Percentiles rank a stretch among this genome's conserved stretches.
phyloP scores from a whole-genome alignment of 2,113 vertebrate species.

The Podarcis raffonei region DNA sequence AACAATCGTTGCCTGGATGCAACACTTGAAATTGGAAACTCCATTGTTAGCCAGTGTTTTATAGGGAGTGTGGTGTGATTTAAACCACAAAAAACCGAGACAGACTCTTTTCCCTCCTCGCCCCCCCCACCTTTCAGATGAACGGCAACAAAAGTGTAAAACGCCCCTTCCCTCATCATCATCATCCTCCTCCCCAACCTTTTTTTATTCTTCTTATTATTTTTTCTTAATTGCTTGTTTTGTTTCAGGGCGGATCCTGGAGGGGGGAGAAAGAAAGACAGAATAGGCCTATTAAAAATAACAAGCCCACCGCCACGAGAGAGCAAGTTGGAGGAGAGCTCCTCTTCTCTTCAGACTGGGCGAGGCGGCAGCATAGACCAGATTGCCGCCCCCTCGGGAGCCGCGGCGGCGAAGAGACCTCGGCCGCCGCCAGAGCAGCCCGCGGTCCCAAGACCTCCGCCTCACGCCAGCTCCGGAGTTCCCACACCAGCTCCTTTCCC shows the following conservation, averaged over 20 bases:
- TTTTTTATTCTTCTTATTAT: neutral
- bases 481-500: neutral
- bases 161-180: neutral
- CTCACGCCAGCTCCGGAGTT: too few relatives aligned
- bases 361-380: neutral
- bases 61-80: neutral
- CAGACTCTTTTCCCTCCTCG: too few relatives aligned
- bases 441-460: too few relatives aligned
- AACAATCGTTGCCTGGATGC: neutral
- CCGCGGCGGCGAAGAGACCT: too few relatives aligned
- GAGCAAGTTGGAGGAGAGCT: neutral
- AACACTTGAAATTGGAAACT: neutral
- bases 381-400: neutral
- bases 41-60: neutral
- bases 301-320: slow-evolving; percentile 7
- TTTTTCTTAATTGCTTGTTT: neutral
- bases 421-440: neutral
- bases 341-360: neutral
- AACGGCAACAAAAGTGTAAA: neutral
- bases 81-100: neutral
- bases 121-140: neutral
- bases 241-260: slow-evolving; percentile 8
- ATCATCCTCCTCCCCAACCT: neutral
- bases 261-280: neutral
- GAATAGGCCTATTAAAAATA: neutral